Percentiles rank a stretch among this genome's conserved stretches.
Evolutionary conservation across 2,113 vertebrate species (phyloP).

Genomic region (Echinops telfairi): DNA sequence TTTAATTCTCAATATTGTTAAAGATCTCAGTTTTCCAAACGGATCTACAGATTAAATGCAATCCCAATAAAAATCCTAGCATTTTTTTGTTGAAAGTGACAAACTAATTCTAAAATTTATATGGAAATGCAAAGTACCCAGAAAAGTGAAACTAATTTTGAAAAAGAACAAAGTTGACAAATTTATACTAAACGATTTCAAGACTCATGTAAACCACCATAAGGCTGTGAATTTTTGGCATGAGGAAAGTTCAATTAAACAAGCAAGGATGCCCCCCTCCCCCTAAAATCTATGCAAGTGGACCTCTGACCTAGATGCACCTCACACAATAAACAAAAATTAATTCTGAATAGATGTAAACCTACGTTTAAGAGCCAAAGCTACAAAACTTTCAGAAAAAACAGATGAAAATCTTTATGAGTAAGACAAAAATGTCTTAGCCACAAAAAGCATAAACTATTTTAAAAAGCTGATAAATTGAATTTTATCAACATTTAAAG

Average conservation of each 20-base stretch:
- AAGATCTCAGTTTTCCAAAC: constrained; percentile 46
- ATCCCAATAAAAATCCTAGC: constrained; percentile 17
- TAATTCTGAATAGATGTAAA: constrained; percentile 12
- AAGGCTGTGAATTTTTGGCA: not conserved
- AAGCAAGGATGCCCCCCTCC: not conserved
- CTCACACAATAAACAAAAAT: constrained; percentile 20
- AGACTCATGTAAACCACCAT: not conserved
- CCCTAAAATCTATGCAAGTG: not conserved
- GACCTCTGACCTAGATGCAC: not conserved
- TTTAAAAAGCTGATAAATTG: not conserved
- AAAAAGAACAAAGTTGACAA: not conserved
- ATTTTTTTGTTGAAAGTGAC: not conserved
- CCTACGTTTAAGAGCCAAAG: not conserved
- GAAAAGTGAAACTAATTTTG: not conserved
- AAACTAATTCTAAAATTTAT: constrained; percentile 40
- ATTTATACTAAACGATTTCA: constrained; percentile 20
- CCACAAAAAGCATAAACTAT: not conserved
- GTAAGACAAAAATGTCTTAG: not conserved
- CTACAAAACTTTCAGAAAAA: not conserved
- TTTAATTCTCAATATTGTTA: constrained; percentile 41
- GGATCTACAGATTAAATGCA: constrained; percentile 31
- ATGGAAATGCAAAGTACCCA: constrained; percentile 18
- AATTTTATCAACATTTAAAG: not conserved
- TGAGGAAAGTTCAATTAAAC: not conserved
- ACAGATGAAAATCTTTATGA: not conserved